Conservation (phyloP, 2,888 invertebrate species). For the Drosophila mercatorum region DNA sequence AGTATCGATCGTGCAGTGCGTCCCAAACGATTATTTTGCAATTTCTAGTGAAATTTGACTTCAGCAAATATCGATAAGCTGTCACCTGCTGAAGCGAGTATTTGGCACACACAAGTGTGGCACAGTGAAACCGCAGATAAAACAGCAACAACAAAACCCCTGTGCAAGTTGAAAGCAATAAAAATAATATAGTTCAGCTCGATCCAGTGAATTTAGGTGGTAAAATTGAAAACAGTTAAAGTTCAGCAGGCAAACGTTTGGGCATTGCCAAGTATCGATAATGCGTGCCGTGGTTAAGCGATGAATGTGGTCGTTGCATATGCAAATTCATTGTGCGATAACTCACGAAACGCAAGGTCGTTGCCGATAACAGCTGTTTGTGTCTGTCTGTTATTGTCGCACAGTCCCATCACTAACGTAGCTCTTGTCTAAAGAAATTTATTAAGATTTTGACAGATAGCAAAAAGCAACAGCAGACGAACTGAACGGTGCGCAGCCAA, state of each 20-base stretch:
- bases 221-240: too few relatives aligned
- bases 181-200: neutral
- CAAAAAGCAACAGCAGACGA: conserved; percentile 2
- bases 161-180: neutral
- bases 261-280: neutral
- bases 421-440: conserved; percentile 35
- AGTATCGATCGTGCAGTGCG: neutral
- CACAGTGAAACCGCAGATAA: neutral
- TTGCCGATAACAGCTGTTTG: conserved; percentile 48
- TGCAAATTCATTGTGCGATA: conserved; percentile 47
- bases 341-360: conserved; percentile 38
- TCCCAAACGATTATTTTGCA: neutral
- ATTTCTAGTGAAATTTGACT: neutral
- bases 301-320: conserved; percentile 10
- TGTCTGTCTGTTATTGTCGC: conserved; percentile 43
- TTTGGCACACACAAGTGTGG: neutral
- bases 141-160: neutral
- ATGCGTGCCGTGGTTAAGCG: neutral
- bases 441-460: conserved; percentile 27
- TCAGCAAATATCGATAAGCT: neutral
- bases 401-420: conserved; percentile 38
- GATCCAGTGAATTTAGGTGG: neutral
- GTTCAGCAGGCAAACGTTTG: neutral
- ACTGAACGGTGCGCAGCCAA: conserved; percentile 4
- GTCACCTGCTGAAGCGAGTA: neutral